A percentile compares a stretch with the other conserved stretches of the same genome.
Conservation (phyloP, 53 echinoderm and acorn worm species). For the Zoroaster sp. region DNA sequence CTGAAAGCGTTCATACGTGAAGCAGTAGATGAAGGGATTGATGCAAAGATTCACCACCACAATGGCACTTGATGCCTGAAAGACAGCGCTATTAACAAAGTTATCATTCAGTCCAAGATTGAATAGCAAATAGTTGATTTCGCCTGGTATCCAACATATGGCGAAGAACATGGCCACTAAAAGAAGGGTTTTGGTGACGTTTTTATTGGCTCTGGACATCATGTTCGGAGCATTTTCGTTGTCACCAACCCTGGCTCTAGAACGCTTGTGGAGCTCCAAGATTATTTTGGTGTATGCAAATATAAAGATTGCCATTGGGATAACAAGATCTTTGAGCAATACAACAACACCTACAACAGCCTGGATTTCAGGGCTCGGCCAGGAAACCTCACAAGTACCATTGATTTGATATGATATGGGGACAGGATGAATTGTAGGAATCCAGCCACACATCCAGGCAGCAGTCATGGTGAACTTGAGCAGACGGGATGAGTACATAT, state of each 20-base stretch:
- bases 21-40: slow-evolving; percentile 24
- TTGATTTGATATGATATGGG: not conserved
- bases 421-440: not conserved
- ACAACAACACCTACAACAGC: not conserved
- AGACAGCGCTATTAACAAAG: not conserved
- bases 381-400: not conserved
- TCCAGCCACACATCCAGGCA: not conserved
- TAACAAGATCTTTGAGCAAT: not conserved
- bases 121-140: not conserved
- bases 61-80: not conserved
- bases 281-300: slow-evolving; percentile 19
- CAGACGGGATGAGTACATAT: not conserved
- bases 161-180: not conserved
- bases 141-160: not conserved
- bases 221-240: not conserved
- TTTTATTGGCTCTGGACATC: slow-evolving; percentile 21
- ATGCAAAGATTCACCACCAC: slow-evolving; percentile 3
- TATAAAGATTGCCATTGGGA: not conserved
- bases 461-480: not conserved
- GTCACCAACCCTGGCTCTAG: not conserved
- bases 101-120: not conserved
- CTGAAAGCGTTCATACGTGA: not conserved
- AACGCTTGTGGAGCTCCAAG: not conserved
- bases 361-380: not conserved
- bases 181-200: slow-evolving; percentile 21